Percentiles rank a stretch among this genome's conserved stretches.
These are phyloP conservation scores for Perdita meconis DNA, from an alignment of 2,888 invertebrate genomes.

Conservation along the genomic window DNA sequence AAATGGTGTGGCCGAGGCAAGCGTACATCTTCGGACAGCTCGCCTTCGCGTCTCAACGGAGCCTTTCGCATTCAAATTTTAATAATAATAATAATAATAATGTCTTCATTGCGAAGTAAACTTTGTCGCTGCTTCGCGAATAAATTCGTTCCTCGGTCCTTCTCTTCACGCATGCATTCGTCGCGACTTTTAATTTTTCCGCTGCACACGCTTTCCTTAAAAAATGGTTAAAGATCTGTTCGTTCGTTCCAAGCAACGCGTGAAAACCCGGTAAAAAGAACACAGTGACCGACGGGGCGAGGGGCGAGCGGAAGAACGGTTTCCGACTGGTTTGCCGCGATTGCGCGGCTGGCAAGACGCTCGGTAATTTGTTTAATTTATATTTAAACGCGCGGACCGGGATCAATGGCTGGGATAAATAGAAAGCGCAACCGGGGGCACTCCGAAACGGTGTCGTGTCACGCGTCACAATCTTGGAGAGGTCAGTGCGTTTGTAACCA, in stretches of 20 bases:
- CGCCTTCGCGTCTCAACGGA: background rate
- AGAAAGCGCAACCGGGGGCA: slow-evolving; percentile 39
- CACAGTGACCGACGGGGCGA: background rate
- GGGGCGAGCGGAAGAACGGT: background rate
- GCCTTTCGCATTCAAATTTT: no score
- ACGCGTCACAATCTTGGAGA: slow-evolving; percentile 62
- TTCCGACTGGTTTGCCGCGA: slow-evolving; percentile 18
- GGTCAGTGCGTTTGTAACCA: slow-evolving; percentile 64
- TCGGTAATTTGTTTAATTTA: slow-evolving; percentile 51
- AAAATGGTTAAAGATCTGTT: no score
- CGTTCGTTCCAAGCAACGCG: no score
- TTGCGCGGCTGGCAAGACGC: background rate
- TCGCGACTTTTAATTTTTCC: no score
- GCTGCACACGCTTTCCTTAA: no score
- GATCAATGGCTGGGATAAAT: slow-evolving; percentile 52
- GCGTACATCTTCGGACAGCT: slow-evolving; percentile 9
- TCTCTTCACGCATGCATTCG: no score
- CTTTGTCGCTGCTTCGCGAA: no score
- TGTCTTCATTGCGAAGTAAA: no score
- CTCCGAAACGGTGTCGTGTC: slow-evolving; percentile 55
- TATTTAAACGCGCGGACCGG: slow-evolving; percentile 42
- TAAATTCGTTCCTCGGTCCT: no score
- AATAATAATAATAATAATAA: no score
- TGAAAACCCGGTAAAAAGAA: no score
- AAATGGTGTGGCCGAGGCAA: slow-evolving; percentile 35